Evolutionary conservation across 2,797 vertebrate species (phyloP), one percentile per base, ranked within the genome.

Genomic region (Helarctos malayanus): DNA sequence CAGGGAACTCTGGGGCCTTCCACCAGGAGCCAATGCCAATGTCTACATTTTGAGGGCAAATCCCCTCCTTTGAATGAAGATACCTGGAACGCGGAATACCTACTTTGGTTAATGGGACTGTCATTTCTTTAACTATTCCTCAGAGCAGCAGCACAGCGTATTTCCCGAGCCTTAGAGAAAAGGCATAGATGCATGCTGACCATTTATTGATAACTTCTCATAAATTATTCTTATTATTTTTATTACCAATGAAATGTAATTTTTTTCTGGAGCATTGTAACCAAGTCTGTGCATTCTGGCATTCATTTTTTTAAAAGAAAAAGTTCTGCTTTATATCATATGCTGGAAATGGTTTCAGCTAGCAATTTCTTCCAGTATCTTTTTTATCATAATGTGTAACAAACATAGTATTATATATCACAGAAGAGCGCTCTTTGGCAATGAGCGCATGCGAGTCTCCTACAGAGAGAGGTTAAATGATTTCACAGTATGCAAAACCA

Each of bases 31-130:
- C 75, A 80, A 29, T 0, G 0, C 93, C 96, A 95, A 91, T 63
- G 84, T 82, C 95, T 89, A 89, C 81, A 35, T 97, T 97, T 97
- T 94, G 95, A 89, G 93, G 89, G 94, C 86, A 27, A 0, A 97
- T 95, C 87, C 80, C 85, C 98, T 95, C 94, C 94, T 97, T 59
- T 84, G 82, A 83, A 98, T 80, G 38, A 97, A 97, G 87, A 88
- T 68, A 89, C 85, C 83, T 97, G 89, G 89, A 96, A 94, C 65
- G 79, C 3, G 0, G 56, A 97, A 61, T 68, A 81, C 59, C 97
- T 96, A 81, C 82, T 98, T 90, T 80, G 90, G 96, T 87, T 94
- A 94, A 98, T 86, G 96, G 75, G 21, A 0, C 95, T 96, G 96
- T 96, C 54, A 97, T 76, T 94, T 41, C 91, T 95, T 95, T 92